Conservation (phyloP, 2,888 invertebrate genomes). For the Hetaerina titia region DNA sequence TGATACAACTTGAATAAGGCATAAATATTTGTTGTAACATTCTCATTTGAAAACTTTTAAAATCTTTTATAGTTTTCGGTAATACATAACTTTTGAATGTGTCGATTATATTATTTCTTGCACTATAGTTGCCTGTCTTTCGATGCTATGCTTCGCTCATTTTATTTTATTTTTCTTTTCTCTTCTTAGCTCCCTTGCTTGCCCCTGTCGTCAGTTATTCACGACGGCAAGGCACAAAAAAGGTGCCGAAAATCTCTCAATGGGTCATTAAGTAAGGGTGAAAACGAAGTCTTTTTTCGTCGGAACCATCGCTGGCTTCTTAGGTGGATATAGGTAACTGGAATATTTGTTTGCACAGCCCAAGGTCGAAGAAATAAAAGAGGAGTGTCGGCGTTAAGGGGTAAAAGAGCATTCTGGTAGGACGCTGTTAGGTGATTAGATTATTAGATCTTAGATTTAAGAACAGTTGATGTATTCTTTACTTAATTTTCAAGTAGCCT, state of each 20-base stretch:
- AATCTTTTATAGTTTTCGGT: no score
- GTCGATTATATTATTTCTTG: no score
- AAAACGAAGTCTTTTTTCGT: not conserved
- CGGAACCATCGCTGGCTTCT: not conserved
- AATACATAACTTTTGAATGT: no score
- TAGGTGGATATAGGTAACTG: not conserved
- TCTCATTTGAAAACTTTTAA: no score
- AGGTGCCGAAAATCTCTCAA: slow-evolving; percentile 17
- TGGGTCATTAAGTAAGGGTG: not conserved
- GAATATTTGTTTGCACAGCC: not conserved
- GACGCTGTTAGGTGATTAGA: not conserved
- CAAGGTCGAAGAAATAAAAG: not conserved
- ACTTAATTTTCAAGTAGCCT: no score
- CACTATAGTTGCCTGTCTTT: not conserved
- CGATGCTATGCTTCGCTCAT: not conserved
- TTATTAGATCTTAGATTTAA: no score
- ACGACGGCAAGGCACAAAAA: not conserved
- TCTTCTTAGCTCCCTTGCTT: not conserved
- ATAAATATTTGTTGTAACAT: no score
- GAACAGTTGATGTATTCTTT: no score
- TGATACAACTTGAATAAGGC: no score
- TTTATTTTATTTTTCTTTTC: not conserved
- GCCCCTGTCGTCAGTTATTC: not conserved
- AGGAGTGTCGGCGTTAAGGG: not conserved
- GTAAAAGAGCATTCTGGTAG: not conserved